These are phyloP conservation scores for Cryptotis parvus DNA, from an alignment of 2,113 vertebrate species.

Conservation along the genomic window DNA sequence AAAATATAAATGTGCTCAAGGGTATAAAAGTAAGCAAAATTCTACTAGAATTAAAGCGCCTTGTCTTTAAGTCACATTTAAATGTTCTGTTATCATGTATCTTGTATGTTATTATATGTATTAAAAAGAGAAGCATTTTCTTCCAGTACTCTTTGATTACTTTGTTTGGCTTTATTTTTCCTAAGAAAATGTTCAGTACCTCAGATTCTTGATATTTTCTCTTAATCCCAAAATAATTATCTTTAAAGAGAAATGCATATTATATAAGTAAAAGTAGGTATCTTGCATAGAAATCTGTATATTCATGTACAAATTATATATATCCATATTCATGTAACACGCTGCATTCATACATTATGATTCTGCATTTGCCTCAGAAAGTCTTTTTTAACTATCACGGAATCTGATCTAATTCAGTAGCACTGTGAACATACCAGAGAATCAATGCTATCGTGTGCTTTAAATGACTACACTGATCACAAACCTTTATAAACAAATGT, in stretches of 20 bases:
- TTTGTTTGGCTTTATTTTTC: not conserved
- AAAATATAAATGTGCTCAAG: not conserved
- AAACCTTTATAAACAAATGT: not conserved
- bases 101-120: not conserved
- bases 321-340: not conserved
- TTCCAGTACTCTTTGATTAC: not conserved
- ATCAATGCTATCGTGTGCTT: not conserved
- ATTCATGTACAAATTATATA: not conserved
- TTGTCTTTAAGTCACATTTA: not conserved
- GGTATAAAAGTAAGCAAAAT: not conserved
- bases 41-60: not conserved
- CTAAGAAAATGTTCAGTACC: not conserved
- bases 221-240: not conserved
- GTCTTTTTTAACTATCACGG: not conserved
- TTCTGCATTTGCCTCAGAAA: not conserved
- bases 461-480: not conserved
- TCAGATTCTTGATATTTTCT: conserved; percentile 19
- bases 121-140: not conserved
- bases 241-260: not conserved
- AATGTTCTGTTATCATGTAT: not conserved
- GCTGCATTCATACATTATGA: not conserved
- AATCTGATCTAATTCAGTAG: not conserved
- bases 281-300: not conserved
- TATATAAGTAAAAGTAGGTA: not conserved
- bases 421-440: not conserved